Conservation (phyloP, 2,113 vertebrate species). For the Physeter macrocephalus region DNA sequence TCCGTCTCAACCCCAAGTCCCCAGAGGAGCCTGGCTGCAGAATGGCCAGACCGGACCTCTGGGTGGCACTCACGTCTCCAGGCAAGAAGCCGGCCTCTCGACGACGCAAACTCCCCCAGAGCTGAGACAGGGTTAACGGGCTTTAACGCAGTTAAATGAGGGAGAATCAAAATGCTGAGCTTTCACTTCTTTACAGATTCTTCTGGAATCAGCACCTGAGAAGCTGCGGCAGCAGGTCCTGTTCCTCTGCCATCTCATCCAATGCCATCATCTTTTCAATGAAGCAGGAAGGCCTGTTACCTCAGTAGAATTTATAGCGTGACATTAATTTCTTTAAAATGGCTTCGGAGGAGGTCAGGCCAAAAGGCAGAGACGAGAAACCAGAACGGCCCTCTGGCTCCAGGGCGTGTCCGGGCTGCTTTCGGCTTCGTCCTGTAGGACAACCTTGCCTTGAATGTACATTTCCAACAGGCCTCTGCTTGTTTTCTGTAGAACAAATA, state of each 20-base stretch:
- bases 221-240: neutral
- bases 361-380: constrained; percentile 9
- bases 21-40: neutral
- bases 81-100: neutral
- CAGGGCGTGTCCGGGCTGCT: neutral
- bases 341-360: neutral
- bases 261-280: neutral
- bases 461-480: neutral
- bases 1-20: neutral
- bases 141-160: neutral
- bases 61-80: rapidly evolving
- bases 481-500: constrained; percentile 17
- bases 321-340: constrained; percentile 29
- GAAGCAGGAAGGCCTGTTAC: neutral
- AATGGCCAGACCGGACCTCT: neutral
- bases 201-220: neutral
- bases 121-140: neutral
- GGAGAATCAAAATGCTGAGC: neutral
- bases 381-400: neutral
- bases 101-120: neutral
- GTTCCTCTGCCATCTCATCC: neutral
- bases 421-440: neutral
- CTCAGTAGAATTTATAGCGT: constrained; percentile 23
- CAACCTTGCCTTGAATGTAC: neutral
- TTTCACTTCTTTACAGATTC: neutral